Evolutionary conservation across 2,797 vertebrate species (phyloP), one percentile per base, ranked within the genome.

Genomic region (Acrossocheilus fasciatus): DNA sequence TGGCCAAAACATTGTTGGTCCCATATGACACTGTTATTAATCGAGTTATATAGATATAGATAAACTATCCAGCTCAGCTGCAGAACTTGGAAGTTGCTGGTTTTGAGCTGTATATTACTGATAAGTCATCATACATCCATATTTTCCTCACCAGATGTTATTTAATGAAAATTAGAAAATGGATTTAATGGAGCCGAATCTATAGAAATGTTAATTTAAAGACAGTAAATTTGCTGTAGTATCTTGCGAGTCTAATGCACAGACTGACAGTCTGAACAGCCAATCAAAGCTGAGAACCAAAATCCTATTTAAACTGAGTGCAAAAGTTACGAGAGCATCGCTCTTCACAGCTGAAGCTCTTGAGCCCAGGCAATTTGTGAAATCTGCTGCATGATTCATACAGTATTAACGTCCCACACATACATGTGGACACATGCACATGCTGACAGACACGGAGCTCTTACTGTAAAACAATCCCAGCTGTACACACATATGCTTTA

Each of bases 381-480:
- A 78, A 62, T 78, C 59, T 41, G 12, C 52, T 59, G 23, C 52
- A 78, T 2, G 1, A 62, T 20, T 47, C 15, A 66, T 47, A 62
- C 36, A 17, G 30, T 14, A 62, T 62, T 26, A 76, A 17, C 43
- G 9, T 47, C 43, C 10, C 17, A 76, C 73, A 52, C 26, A 45
- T 18, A 77, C 10, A 23, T 50, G 8, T 62, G 11, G 10, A 30
- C 64, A 41, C 39, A 70, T 23, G 39, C 43, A 41, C 39, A 70
- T 23, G 39, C 43, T 12, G 45, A 81, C 81, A 73, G 36, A 74
- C 74, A 79, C 75, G 15, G 62, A 14, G 41, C 26, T 30, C 43
- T 34, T 81, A 50, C 45, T 81, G 62, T 81, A 36, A 50, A 68
- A 68, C 78, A 50, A 23, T 81, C 43, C 79, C 78, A 81, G 62